Conservation (phyloP, 2,113 vertebrate species). For the Pachypanchax playfairii region DNA sequence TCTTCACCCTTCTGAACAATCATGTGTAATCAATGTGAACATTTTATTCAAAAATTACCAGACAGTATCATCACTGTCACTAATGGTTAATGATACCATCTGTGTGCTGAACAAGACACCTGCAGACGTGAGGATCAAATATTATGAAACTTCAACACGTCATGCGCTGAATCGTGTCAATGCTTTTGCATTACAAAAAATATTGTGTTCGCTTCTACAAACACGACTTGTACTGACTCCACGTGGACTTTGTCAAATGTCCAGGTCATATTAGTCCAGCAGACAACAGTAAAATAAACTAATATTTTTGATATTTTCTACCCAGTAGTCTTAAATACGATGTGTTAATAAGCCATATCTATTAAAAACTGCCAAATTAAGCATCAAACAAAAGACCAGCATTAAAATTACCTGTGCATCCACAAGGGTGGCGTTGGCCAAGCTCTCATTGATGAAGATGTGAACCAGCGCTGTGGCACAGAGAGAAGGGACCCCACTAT, state of each 20-base stretch:
- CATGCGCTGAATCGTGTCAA: too few relatives aligned
- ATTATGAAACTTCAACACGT: slow-evolving; percentile 3
- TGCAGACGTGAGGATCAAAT: neutral
- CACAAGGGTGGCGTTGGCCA: slow-evolving; percentile 89
- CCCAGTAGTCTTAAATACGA: too few relatives aligned
- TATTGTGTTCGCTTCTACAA: too few relatives aligned
- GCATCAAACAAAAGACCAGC: neutral
- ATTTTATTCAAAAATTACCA: slow-evolving; percentile 42
- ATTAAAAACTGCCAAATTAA: too few relatives aligned
- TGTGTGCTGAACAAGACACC: slow-evolving; percentile 25
- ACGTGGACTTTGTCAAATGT: too few relatives aligned
- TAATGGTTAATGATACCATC: too few relatives aligned
- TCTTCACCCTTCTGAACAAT: slow-evolving; percentile 38
- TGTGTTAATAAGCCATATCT: too few relatives aligned
- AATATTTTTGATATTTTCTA: too few relatives aligned
- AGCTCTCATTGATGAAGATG: slow-evolving; percentile 94
- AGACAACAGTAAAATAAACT: too few relatives aligned
- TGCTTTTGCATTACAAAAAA: too few relatives aligned
- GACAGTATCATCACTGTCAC: slow-evolving; percentile 36
- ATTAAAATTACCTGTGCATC: slow-evolving; percentile 85
- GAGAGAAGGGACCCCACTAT: slow-evolving; percentile 91
- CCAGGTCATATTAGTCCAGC: too few relatives aligned
- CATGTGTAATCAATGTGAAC: slow-evolving; percentile 34
- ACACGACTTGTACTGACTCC: too few relatives aligned
- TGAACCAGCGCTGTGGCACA: slow-evolving; percentile 91